phyloP scores from a whole-genome alignment of 2,888 invertebrate genomes.

The Xestia xanthographa region DNA sequence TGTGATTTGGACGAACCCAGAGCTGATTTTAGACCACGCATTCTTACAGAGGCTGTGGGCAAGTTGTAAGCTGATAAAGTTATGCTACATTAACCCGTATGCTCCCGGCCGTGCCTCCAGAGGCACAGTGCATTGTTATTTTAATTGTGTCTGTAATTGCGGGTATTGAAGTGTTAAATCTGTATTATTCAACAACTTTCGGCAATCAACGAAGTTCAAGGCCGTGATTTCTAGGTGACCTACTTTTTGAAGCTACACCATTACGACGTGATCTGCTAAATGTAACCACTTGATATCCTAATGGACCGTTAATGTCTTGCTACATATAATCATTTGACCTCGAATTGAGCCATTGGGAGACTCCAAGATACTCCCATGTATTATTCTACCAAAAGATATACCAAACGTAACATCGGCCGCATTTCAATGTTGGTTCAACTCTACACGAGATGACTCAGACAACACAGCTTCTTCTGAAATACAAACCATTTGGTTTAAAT shows the following conservation, averaged over 20 bases:
- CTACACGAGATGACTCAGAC: conserved; percentile 49
- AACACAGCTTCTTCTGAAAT: conserved; percentile 3
- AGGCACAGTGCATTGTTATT: too few species aligned
- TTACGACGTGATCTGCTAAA: conserved; percentile 40
- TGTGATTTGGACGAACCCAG: background rate
- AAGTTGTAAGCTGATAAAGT: background rate
- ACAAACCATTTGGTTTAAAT: conserved; percentile 56
- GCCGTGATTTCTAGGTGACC: conserved; percentile 28
- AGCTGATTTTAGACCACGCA: background rate
- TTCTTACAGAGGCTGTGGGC: background rate
- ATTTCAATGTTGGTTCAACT: background rate
- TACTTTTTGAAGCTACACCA: conserved; percentile 9
- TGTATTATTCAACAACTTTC: conserved; percentile 6
- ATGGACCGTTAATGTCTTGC: conserved; percentile 42
- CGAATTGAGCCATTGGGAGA: background rate
- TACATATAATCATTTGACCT: conserved; percentile 24
- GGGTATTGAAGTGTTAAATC: too few species aligned
- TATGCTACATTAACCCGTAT: too few species aligned
- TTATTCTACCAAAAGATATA: background rate
- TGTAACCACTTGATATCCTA: conserved; percentile 36
- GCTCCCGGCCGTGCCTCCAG: too few species aligned
- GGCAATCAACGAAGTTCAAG: conserved; percentile 30
- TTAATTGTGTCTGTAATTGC: too few species aligned
- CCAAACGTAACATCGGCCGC: background rate
- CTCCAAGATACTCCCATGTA: too few species aligned